These are phyloP conservation scores for Geopemphigus sp. DNA, from an alignment of 1,140 invertebrate species.

Conservation along the genomic window DNA sequence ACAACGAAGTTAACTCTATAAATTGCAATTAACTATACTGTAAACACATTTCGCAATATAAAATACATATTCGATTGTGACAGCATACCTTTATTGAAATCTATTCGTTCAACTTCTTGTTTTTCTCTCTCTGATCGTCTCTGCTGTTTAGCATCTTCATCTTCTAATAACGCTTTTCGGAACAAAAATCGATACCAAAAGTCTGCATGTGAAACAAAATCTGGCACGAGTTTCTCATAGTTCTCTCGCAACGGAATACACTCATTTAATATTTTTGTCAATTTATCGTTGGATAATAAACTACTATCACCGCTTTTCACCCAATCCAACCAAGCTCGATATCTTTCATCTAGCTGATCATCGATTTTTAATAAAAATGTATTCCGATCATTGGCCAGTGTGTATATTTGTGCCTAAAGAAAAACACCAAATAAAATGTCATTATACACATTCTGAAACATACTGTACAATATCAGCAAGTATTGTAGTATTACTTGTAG, in stretches of 20 bases:
- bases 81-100: conserved; percentile 38
- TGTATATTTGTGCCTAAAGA: conserved; percentile 54
- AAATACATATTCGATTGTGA: neutral
- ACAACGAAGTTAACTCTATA: conserved; percentile 50
- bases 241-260: conserved; percentile 53
- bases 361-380: conserved; percentile 58
- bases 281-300: conserved; percentile 56
- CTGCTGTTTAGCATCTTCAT: conserved; percentile 53
- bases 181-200: conserved; percentile 55
- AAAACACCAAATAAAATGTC: conserved; percentile 19
- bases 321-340: conserved; percentile 58
- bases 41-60: neutral
- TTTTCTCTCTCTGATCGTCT: conserved; percentile 52
- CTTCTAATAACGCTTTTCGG: conserved; percentile 54
- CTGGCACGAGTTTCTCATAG: conserved; percentile 53
- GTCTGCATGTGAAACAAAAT: conserved; percentile 53
- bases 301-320: conserved; percentile 57
- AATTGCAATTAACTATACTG: neutral
- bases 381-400: conserved; percentile 56
- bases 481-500: conserved; percentile 58
- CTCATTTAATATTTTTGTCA: conserved; percentile 52
- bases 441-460: no score
- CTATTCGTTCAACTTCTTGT: conserved; percentile 51
- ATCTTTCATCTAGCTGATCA: conserved; percentile 55
- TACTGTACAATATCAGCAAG: neutral